These are phyloP conservation scores for Notoglanidium macrostoma DNA, from an alignment of 2,797 vertebrate genomes.

Conservation along the genomic window DNA sequence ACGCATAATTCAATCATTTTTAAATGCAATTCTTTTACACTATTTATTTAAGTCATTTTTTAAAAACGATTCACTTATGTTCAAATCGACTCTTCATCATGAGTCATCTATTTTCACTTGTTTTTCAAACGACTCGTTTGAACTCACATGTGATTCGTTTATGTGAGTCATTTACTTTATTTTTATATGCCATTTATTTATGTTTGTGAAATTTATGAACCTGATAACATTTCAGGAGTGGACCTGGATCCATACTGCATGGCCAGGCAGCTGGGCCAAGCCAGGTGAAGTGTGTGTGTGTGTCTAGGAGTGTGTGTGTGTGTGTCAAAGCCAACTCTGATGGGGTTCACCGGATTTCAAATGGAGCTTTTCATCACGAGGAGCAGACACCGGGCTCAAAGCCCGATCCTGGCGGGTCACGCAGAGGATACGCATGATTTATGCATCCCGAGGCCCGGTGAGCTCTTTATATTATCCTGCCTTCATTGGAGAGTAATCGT, in stretches of 20 bases:
- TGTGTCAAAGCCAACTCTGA: constrained; percentile 34
- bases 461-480: constrained; percentile 45
- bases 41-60: too few species aligned
- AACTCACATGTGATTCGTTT: not conserved
- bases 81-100: too few species aligned
- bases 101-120: too few species aligned
- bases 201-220: too few species aligned
- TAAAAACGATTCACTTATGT: not conserved
- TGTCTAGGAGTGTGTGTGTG: constrained; percentile 11
- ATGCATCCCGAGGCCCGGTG: constrained; percentile 43
- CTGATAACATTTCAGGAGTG: not conserved
- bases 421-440: constrained; percentile 53
- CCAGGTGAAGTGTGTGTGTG: constrained; percentile 2
- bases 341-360: constrained; percentile 46
- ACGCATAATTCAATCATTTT: not conserved
- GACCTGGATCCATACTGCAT: not conserved
- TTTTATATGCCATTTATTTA: not conserved
- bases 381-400: constrained; percentile 48
- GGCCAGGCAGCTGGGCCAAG: not conserved
- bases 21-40: too few species aligned
- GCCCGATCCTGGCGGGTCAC: constrained; percentile 39
- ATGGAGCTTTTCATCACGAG: constrained; percentile 53
- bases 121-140: too few species aligned
- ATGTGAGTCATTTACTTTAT: not conserved
- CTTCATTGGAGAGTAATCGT: constrained; percentile 42